These are phyloP conservation scores for Prionace glauca DNA, from an alignment of 2,797 vertebrate species.

Conservation along the genomic window DNA sequence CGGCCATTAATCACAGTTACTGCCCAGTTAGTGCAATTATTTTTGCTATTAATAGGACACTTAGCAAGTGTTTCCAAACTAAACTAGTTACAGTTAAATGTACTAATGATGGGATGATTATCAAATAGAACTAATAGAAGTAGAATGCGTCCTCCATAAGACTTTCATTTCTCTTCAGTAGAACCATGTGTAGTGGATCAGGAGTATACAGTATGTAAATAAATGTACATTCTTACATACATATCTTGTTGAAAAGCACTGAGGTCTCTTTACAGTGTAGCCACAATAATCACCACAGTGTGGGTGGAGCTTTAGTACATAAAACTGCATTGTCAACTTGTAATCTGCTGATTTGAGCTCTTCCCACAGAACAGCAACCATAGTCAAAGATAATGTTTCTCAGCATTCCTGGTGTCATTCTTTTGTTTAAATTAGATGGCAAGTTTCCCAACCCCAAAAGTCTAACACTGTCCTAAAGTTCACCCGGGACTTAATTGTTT, in stretches of 20 bases:
- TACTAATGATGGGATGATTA: background rate
- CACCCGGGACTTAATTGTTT: background rate
- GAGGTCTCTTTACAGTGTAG: background rate
- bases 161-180: background rate
- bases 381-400: constrained; percentile 24
- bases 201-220: background rate
- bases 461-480: constrained; percentile 2
- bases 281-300: background rate
- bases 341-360: constrained; percentile 32
- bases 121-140: background rate
- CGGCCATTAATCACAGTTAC: background rate
- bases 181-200: background rate
- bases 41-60: background rate
- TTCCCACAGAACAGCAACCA: constrained; percentile 22
- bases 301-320: constrained; percentile 26
- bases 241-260: background rate
- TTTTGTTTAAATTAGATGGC: background rate
- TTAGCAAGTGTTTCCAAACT: background rate
- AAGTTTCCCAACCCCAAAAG: background rate
- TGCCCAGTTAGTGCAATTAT: background rate
- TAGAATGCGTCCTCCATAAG: background rate
- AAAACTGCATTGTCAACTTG: constrained; percentile 13
- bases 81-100: background rate
- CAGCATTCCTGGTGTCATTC: constrained; percentile 3
- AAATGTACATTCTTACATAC: background rate